Evolutionary conservation across 2,113 vertebrate species (phyloP).

Genomic region (Rallus limicola): DNA sequence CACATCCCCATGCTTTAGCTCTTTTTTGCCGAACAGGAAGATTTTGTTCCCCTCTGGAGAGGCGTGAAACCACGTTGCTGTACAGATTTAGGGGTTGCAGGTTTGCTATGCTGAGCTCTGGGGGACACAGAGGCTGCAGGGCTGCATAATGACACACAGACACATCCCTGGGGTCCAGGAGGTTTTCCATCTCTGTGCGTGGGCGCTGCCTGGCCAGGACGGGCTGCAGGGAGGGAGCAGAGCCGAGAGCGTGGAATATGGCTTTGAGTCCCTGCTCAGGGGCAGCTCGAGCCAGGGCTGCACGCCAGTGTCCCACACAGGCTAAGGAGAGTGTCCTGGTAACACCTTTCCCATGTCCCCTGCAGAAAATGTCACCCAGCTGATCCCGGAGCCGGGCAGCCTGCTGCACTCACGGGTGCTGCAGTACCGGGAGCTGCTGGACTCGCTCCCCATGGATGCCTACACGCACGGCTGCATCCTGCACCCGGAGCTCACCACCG

Average conservation of each 20-base stretch:
- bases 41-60: background rate
- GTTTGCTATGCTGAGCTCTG: background rate
- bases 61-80: background rate
- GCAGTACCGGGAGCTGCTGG: constrained; percentile 94
- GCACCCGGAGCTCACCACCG: constrained; percentile 96
- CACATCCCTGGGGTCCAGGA: accelerated
- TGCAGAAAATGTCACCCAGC: constrained; percentile 86
- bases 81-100: background rate
- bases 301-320: accelerated
- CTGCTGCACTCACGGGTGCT: constrained; percentile 85
- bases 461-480: constrained; percentile 99
- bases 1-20: accelerated
- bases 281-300: background rate
- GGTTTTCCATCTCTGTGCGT: background rate
- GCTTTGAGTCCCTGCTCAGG: background rate
- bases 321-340: accelerated
- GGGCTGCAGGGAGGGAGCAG: background rate
- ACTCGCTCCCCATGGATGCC: constrained; percentile 96
- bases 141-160: accelerated
- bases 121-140: accelerated
- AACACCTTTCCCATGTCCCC: background rate
- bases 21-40: background rate
- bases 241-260: accelerated
- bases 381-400: constrained; percentile 89
- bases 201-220: accelerated